Evolutionary conservation across 1,140 invertebrate genomes (phyloP).

Genomic region (Drosophila kohkoa): DNA sequence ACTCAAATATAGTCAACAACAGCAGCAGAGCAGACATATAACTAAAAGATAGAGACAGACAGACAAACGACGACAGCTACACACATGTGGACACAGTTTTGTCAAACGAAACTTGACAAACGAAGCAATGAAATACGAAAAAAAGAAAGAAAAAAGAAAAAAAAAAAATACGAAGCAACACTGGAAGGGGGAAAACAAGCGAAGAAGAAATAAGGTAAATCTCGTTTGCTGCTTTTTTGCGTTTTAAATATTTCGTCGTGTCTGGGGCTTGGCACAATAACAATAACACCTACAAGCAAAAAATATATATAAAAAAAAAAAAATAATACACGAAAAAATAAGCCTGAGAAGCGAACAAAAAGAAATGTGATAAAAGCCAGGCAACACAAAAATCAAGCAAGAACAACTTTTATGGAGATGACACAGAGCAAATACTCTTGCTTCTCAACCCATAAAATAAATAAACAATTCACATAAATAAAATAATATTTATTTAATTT

Average conservation of each 20-base stretch:
- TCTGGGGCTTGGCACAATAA: constrained; percentile 62
- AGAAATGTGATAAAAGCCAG: constrained; percentile 52
- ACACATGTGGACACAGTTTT: constrained; percentile 28
- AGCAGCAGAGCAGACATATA: constrained; percentile 33
- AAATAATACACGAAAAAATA: constrained; percentile 20
- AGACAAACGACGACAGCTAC: constrained; percentile 26
- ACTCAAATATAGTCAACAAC: constrained; percentile 49
- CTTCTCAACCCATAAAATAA: not conserved
- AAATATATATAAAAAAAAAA: constrained; percentile 27
- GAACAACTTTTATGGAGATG: not conserved
- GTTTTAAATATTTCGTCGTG: constrained; percentile 57
- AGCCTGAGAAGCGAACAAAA: constrained; percentile 32
- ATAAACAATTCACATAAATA: not conserved
- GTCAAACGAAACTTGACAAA: constrained; percentile 66
- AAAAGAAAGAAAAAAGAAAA: too few species aligned
- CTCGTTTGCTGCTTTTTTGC: constrained; percentile 68
- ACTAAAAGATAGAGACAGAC: constrained; percentile 33
- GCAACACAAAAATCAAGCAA: constrained; percentile 25
- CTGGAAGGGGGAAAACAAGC: not conserved
- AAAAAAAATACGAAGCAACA: not conserved
- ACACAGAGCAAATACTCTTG: not conserved
- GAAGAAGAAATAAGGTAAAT: constrained; percentile 54
- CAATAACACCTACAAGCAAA: constrained; percentile 38
- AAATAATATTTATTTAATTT: too few species aligned
- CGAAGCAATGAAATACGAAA: constrained; percentile 15